Conservation (phyloP, 2,888 invertebrate species). For the Lysandra coridon region DNA sequence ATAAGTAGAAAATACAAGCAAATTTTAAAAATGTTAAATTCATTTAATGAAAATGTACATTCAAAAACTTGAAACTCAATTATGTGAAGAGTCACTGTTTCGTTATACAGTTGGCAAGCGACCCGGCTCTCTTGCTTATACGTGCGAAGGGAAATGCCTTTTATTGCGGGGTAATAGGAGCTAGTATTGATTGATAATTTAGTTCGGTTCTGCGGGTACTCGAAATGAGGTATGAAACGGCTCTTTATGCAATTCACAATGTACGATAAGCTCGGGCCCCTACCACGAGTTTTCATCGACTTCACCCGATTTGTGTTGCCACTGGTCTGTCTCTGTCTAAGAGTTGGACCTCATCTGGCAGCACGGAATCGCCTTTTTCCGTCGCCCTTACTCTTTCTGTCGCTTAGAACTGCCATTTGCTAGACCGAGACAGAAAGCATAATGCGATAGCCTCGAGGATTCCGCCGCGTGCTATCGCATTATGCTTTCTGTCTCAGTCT, state of each 20-base stretch:
- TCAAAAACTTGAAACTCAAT: slow-evolving; percentile 59
- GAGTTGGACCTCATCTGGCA: no score
- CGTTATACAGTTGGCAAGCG: slow-evolving; percentile 30
- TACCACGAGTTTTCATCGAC: slow-evolving; percentile 16
- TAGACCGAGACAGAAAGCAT: no score
- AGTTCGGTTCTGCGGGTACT: slow-evolving; percentile 30
- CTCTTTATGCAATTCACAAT: slow-evolving; percentile 41
- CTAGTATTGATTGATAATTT: slow-evolving; percentile 15
- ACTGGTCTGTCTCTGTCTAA: neutral
- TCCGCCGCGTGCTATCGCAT: no score
- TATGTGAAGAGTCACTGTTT: slow-evolving; percentile 44
- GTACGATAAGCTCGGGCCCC: slow-evolving; percentile 31
- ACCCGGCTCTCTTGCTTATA: slow-evolving; percentile 10
- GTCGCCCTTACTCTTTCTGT: no score
- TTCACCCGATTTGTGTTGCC: neutral
- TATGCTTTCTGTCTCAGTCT: no score
- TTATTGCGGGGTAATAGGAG: neutral
- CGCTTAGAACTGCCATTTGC: no score
- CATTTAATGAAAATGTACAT: slow-evolving; percentile 39
- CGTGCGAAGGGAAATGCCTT: neutral
- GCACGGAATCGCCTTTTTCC: no score
- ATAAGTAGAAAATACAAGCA: slow-evolving; percentile 17
- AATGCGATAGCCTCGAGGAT: no score
- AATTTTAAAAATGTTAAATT: slow-evolving; percentile 30
- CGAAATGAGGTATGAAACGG: slow-evolving; percentile 33